These are phyloP conservation scores for Meandrusa payeni DNA, from an alignment of 2,888 invertebrate genomes.

Conservation along the genomic window DNA sequence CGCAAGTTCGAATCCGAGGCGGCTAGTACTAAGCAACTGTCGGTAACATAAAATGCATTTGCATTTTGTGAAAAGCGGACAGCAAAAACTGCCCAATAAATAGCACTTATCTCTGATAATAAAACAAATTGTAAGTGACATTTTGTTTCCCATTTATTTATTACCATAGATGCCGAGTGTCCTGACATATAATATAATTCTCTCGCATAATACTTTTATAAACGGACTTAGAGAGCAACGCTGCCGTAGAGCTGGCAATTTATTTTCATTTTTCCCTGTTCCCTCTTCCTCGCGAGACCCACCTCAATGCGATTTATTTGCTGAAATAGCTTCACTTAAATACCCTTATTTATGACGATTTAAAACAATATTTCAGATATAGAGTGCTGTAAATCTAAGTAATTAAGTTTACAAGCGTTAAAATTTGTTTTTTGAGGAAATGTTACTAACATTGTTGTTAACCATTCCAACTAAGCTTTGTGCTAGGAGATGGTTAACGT, in stretches of 20 bases:
- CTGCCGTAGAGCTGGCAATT: constrained; percentile 2
- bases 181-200: background rate
- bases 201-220: constrained; percentile 2
- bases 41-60: no score
- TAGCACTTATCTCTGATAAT: no score
- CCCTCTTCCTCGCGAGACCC: background rate
- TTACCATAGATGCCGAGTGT: background rate
- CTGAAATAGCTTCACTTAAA: background rate
- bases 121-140: no score
- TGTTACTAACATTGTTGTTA: no score
- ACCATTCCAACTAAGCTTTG: no score
- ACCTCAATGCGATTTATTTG: constrained; percentile 1
- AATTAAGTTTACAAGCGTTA: background rate
- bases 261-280: constrained; percentile 8
- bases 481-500: no score
- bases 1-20: no score
- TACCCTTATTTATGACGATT: constrained; percentile 1
- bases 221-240: background rate
- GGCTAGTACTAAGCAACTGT: no score
- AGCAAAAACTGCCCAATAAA: no score
- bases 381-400: constrained; percentile 2
- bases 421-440: no score
- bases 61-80: no score
- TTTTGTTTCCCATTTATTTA: background rate
- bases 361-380: constrained; percentile 2